Evolutionary conservation across 30 jellyfish, hydroid and myxozoan genomes (phyloP), one percentile per base, ranked within the genome.

Genomic region (Catostylus mosaicus): DNA sequence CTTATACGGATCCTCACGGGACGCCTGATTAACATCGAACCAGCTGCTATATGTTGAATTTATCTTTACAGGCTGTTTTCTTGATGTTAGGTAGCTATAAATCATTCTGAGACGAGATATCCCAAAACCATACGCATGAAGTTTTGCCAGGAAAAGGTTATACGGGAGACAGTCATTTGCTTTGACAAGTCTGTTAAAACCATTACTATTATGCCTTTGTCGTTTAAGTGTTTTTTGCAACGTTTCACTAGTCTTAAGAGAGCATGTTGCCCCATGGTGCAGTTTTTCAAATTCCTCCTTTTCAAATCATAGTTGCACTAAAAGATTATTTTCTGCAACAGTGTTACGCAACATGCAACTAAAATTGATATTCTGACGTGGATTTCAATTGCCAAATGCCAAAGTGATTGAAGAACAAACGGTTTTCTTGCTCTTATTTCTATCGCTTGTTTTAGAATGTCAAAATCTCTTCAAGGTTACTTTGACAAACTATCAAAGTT

Each of bases 21-120:
- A 65, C 74, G 6, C 78, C 56, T 65, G 78, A 65, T 65, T 65
- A 20, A 62, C 30, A 62, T 62, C n/a, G 22, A 62, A 45, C 78
- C 78, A 65, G 54, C 57, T 29, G 78, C 78, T 65, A 37, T 65
- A 65, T 29, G 78, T 29, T 31, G 33, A 30, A 6, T 29, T 65
- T 65, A 65, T 65, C 38, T 65, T 65, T 29, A 65, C 56, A 33
- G 57, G 57, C 43, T 65, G 59, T 65, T 33, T 65, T 32, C 78
- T 65, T 33, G 78, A 3, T 33, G 78, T 65, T 6, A 33, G 24
- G 78, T 65, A 32, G 9, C 57, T 32, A 65, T 20, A 65, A 4
- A 65, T 33, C 78, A 24, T 61, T 24, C 24, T 8, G 74, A 61
- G 74, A 9, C 74, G 20, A 61, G 74, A 61, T 61, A 61, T 35